Evolutionary conservation across 1,140 invertebrate species (phyloP).

Genomic region (Drosophila burlai): DNA sequence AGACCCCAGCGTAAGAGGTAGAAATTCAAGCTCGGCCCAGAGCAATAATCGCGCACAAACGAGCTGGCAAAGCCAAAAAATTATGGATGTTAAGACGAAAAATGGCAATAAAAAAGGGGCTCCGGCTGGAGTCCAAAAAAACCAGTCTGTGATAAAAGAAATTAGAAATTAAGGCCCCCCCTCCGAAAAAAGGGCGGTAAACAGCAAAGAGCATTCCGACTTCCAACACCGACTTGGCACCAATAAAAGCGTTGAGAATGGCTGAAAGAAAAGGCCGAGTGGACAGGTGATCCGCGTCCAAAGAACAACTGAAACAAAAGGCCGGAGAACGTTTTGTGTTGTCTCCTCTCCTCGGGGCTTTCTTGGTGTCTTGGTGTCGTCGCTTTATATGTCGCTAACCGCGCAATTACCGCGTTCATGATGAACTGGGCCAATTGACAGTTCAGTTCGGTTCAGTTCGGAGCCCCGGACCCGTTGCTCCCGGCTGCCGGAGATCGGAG

Average conservation of each 20-base stretch:
- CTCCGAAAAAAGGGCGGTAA: constrained; percentile 52
- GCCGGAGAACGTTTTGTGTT: constrained; percentile 51
- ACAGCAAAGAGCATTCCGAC: constrained; percentile 45
- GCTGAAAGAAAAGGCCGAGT: constrained; percentile 18
- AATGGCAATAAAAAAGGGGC: constrained; percentile 62
- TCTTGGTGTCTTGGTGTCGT: constrained; percentile 39
- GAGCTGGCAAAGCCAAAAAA: constrained; percentile 52
- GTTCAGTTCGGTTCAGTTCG: constrained; percentile 32
- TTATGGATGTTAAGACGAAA: constrained; percentile 71
- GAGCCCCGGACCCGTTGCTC: constrained; percentile 23
- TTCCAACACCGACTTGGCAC: constrained; percentile 19
- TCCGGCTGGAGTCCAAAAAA: constrained; percentile 23
- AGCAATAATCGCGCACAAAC: constrained; percentile 58
- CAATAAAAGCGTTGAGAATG: constrained; percentile 48
- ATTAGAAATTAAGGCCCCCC: constrained; percentile 64
- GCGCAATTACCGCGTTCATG: constrained; percentile 76
- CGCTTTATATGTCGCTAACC: constrained; percentile 71
- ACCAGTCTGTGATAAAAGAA: constrained; percentile 57
- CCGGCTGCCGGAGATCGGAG: constrained; percentile 14
- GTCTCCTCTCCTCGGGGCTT: constrained; percentile 26
- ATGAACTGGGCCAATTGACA: constrained; percentile 80
- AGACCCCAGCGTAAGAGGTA: constrained; percentile 43
- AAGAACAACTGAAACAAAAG: constrained; percentile 37
- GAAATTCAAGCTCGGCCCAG: constrained; percentile 41
- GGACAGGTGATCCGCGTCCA: constrained; percentile 33